Evolutionary conservation across 2,113 vertebrate genomes (phyloP).

Genomic region (Aix galericulata): DNA sequence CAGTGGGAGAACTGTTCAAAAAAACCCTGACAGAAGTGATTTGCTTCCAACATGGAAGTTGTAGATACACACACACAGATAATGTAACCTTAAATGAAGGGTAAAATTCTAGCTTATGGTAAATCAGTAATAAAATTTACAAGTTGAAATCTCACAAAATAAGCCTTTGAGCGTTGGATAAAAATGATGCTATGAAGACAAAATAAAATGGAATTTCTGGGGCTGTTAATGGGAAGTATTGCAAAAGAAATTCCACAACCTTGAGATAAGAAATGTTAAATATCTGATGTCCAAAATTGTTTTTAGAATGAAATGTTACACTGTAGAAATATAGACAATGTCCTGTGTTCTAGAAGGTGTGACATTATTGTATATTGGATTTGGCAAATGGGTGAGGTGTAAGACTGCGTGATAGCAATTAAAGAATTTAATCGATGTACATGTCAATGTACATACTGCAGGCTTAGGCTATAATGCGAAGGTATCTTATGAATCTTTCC

Average conservation of each 20-base stretch:
- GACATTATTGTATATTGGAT: rapidly evolving
- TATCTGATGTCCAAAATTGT: neutral
- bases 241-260: neutral
- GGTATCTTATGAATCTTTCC: neutral
- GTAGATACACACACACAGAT: neutral
- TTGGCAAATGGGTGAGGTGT: neutral
- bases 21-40: neutral
- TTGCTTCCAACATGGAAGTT: neutral
- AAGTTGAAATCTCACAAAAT: neutral
- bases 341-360: neutral
- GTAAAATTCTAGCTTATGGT: neutral
- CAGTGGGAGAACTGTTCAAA: neutral
- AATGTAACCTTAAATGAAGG: neutral
- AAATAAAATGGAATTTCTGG: neutral
- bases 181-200: neutral
- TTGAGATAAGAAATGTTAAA: neutral
- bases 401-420: neutral
- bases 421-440: rapidly evolving
- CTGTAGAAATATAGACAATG: neutral
- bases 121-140: neutral
- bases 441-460: rapidly evolving
- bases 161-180: neutral
- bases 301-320: neutral
- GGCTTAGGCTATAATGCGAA: neutral
- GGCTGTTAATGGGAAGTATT: neutral